These are phyloP conservation scores for Apogon talboti DNA, from an alignment of 2,797 vertebrate species.

Conservation along the genomic window DNA sequence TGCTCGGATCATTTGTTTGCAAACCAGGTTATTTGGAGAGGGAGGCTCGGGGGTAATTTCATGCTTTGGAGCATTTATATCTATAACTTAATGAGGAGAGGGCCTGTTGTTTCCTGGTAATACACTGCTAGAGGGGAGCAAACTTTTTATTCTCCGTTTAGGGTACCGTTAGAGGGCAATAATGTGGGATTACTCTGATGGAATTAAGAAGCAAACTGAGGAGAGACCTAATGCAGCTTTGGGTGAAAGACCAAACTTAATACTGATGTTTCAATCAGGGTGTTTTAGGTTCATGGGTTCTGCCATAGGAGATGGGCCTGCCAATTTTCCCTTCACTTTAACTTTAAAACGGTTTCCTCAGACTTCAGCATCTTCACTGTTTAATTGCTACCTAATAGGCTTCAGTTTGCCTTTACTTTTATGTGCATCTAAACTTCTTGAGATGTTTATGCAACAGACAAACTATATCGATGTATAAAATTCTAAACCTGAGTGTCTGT, in stretches of 20 bases:
- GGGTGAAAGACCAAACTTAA: conserved; percentile 68
- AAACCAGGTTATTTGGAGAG: conserved; percentile 96
- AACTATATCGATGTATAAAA: conserved; percentile 25
- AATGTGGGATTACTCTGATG: conserved; percentile 76
- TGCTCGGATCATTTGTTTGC: conserved; percentile 98
- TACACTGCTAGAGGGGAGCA: conserved; percentile 84
- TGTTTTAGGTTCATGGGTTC: conserved; percentile 63
- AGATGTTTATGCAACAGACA: conserved; percentile 29
- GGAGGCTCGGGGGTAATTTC: conserved; percentile 99
- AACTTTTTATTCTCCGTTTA: conserved; percentile 88
- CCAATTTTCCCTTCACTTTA: conserved; percentile 46
- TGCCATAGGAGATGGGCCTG: conserved; percentile 47
- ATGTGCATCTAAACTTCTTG: conserved; percentile 19
- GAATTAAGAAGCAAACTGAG: conserved; percentile 78
- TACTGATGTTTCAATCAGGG: conserved; percentile 66
- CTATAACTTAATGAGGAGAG: conserved; percentile 97
- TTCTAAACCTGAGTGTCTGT: conserved; percentile 22
- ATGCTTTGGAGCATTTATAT: conserved; percentile 99
- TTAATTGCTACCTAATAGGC: conserved; percentile 6
- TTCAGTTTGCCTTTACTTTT: conserved; percentile 17
- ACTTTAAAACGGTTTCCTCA: conserved; percentile 24
- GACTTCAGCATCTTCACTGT: conserved; percentile 32
- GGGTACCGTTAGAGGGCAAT: conserved; percentile 82
- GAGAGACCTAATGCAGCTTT: conserved; percentile 69
- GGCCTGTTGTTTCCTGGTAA: conserved; percentile 95